Base-by-base conservation (phyloP, 2,113 vertebrate genomes). In the Vidua chalybeata region DNA sequence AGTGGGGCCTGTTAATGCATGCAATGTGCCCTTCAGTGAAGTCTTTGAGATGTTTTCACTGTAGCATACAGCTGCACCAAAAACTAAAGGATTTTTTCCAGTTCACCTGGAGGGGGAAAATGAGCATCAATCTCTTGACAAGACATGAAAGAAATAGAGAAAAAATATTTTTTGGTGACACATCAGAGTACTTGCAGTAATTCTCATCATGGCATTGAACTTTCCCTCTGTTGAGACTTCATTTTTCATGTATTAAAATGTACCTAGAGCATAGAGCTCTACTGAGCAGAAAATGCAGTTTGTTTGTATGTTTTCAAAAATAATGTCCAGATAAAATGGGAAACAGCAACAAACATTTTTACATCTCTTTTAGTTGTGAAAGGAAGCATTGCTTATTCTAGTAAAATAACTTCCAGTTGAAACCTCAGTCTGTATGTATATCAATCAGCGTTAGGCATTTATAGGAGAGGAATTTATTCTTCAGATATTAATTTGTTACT, bases 71-170 rank as follows among this genome's bases (percentile, higher is more conserved):
- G 64, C 72, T 93, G 71, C 56, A 90, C 68, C 73, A 89, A 72
- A 89, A 92, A 52, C 46, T 10, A 78, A 94, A 89, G 56, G 43
- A 54, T 62, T 59, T 79, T 83, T 96, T 94, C 75, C 55, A 67
- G 66, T 91, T 95, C 73, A 94, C 77, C 75, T 94, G 87, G 31
- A 91, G 56, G 87, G 66, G 37, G 13, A 82, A 89, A 93, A 75
- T 35, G 28, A 75, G 28, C 80, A 72, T 94, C 46, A 13, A 8
- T 90, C 75, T 89, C 86, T 81, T 96, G 89, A 75, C 45, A 87
- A 80, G 64, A 94, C 80, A 94, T 95, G 69, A 92, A 95, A 90
- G 73, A 92, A 93, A 61, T 15, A 68, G 69, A 69, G 48, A 72
- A 87, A 94, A 89, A 84, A 37, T 33, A 45, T 46, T 78, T 83